Evolutionary conservation across 2,888 invertebrate genomes (phyloP).

Genomic region (Lamproptera curius): DNA sequence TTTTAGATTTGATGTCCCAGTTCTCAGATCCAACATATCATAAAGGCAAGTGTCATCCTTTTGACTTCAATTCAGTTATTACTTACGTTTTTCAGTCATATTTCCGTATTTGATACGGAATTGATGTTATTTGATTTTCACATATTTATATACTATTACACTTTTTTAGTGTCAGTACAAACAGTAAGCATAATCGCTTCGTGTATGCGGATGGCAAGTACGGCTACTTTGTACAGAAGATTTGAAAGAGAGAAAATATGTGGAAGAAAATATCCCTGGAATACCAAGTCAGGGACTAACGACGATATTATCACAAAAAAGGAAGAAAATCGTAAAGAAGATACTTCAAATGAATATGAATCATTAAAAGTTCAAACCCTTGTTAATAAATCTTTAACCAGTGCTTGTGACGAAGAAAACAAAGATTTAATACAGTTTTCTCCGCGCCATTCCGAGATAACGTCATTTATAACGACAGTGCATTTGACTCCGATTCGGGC

Average conservation of each 20-base stretch:
- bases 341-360: slow-evolving; percentile 45
- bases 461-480: slow-evolving; percentile 44
- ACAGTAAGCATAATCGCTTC: slow-evolving; percentile 82
- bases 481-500: slow-evolving; percentile 42
- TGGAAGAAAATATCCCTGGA: slow-evolving; percentile 87
- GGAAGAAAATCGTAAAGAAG: slow-evolving; percentile 29
- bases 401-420: slow-evolving; percentile 29
- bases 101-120: no score
- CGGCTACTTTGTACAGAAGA: slow-evolving; percentile 84
- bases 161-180: slow-evolving; percentile 80
- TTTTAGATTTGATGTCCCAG: slow-evolving; percentile 78
- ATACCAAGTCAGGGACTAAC: slow-evolving; percentile 36
- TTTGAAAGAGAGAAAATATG: slow-evolving; percentile 87
- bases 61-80: no score
- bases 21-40: slow-evolving; percentile 77
- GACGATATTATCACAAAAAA: slow-evolving; percentile 47
- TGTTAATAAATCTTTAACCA: slow-evolving; percentile 31
- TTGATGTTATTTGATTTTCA: no score
- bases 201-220: slow-evolving; percentile 82
- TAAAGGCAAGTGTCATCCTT: slow-evolving; percentile 77
- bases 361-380: slow-evolving; percentile 41
- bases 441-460: slow-evolving; percentile 39
- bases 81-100: no score
- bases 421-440: slow-evolving; percentile 66
- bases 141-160: no score